phyloP scores from a whole-genome alignment of 2,797 vertebrate genomes.

The Huso huso region DNA sequence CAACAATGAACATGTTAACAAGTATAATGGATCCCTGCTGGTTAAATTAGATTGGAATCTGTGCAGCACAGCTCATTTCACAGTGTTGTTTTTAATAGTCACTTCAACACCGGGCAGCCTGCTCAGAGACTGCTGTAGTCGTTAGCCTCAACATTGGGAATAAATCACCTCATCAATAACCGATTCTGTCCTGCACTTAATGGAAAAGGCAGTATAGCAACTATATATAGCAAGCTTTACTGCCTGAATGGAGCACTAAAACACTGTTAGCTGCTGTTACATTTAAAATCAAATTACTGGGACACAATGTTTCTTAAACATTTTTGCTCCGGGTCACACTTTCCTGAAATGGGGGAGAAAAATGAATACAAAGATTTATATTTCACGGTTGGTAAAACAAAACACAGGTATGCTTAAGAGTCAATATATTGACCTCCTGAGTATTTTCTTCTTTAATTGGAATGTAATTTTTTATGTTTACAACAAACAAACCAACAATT shows the following conservation, averaged over 20 bases:
- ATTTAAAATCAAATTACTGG: neutral
- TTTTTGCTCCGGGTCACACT: too few relatives aligned
- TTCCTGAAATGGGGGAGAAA: too few relatives aligned
- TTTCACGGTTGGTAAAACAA: too few relatives aligned
- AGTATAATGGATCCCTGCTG: conserved; percentile 1
- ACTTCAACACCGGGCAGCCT: neutral
- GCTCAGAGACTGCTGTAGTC: neutral
- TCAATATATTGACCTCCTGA: too few relatives aligned
- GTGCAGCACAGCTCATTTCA: conserved; percentile 1
- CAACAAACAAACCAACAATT: too few relatives aligned
- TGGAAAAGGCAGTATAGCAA: neutral
- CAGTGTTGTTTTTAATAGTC: neutral
- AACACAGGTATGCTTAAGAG: too few relatives aligned
- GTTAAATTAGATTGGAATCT: conserved; percentile 1
- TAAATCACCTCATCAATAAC: conserved; percentile 7
- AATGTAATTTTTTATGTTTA: too few relatives aligned
- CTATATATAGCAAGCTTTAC: conserved; percentile 1
- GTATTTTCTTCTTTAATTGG: too few relatives aligned
- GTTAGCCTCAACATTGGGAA: neutral
- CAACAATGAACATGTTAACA: conserved; percentile 1
- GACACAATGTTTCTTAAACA: too few relatives aligned
- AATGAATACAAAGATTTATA: too few relatives aligned
- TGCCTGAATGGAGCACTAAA: neutral
- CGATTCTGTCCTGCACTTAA: conserved; percentile 3
- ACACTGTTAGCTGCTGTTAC: neutral